These are phyloP conservation scores for Orcinus orca DNA, from an alignment of 2,113 vertebrate genomes.

Conservation along the genomic window DNA sequence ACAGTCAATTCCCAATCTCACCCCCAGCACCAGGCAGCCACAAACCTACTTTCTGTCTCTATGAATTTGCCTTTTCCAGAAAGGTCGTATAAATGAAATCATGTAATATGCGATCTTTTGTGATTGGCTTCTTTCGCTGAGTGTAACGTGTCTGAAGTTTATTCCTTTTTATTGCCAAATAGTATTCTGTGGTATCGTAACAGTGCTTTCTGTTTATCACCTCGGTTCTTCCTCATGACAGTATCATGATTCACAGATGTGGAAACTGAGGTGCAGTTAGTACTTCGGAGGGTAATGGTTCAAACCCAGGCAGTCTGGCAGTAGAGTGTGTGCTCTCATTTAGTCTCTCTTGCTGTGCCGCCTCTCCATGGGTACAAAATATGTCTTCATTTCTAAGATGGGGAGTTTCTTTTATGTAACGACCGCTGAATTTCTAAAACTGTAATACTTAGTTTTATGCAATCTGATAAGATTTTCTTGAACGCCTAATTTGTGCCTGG, in stretches of 20 bases:
- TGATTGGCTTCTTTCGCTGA: conserved; percentile 37
- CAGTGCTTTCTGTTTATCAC: not conserved
- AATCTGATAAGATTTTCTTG: not conserved
- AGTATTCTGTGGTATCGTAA: not conserved
- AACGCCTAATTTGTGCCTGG: not conserved
- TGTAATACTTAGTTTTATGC: not conserved
- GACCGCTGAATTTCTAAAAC: not conserved
- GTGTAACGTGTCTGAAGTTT: not conserved
- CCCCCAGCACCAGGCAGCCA: not conserved
- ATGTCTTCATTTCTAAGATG: not conserved
- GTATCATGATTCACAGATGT: not conserved
- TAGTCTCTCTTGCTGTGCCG: not conserved
- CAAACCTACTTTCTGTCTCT: conserved; percentile 2
- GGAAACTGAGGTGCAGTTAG: not conserved
- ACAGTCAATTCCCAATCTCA: not conserved
- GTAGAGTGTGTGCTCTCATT: not conserved
- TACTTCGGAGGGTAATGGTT: not conserved
- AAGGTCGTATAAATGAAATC: not conserved
- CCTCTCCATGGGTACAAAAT: not conserved
- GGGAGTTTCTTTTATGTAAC: not conserved
- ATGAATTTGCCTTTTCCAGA: not conserved
- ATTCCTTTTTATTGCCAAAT: conserved; percentile 8
- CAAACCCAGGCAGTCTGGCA: not conserved
- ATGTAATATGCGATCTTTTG: not conserved
- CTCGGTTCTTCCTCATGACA: not conserved